Conservation (phyloP, 2,113 vertebrate species). For the Urocolius indicus region DNA sequence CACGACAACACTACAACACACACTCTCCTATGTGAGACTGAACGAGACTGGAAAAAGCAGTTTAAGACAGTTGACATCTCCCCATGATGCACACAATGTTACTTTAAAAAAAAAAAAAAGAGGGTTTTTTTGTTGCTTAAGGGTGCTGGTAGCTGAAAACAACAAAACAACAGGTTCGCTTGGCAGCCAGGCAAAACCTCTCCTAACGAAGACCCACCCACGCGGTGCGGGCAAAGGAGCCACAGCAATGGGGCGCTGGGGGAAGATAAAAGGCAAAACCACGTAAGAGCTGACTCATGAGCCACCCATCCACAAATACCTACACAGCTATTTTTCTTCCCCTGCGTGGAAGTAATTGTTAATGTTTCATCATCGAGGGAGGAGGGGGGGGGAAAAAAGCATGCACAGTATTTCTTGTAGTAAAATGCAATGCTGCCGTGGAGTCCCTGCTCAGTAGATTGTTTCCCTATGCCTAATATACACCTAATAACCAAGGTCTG, state of each 20-base stretch:
- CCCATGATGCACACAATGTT: no score
- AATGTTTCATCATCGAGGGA: neutral
- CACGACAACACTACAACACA: no score
- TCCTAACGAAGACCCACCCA: fast-evolving
- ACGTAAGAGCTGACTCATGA: neutral
- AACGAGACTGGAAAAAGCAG: neutral
- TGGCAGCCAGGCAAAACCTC: neutral
- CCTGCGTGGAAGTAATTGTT: neutral
- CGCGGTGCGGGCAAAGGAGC: fast-evolving
- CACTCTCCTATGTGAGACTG: fast-evolving
- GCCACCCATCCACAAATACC: neutral
- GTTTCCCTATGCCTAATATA: neutral
- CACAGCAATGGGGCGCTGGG: fast-evolving
- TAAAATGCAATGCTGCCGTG: neutral
- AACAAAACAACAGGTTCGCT: fast-evolving
- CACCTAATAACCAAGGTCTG: neutral
- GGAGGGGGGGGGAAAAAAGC: neutral
- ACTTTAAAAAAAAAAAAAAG: neutral
- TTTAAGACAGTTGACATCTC: neutral
- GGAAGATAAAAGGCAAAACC: neutral
- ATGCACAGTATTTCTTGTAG: neutral
- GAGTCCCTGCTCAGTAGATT: neutral
- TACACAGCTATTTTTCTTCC: neutral
- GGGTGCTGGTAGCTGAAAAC: neutral
- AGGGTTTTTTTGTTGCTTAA: neutral